phyloP scores from a whole-genome alignment of 1,140 invertebrate genomes.

The Drosophila obscura region DNA sequence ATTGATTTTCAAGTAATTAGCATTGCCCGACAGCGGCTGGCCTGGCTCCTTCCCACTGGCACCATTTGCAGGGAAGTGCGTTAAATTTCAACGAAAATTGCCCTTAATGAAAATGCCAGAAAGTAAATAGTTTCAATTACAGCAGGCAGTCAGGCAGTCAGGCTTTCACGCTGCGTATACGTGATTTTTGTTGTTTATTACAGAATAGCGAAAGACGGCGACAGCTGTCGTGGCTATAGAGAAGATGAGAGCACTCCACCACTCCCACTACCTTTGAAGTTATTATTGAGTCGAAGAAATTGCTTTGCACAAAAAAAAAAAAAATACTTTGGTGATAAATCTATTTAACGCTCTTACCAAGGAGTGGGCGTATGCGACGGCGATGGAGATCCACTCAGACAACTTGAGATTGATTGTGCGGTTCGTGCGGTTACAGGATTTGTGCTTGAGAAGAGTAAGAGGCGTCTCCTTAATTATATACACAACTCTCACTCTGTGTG shows the following conservation, averaged over 20 bases:
- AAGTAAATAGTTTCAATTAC: constrained; percentile 80
- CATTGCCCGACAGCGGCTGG: constrained; percentile 36
- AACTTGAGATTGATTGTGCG: constrained; percentile 69
- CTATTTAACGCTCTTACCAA: constrained; percentile 18
- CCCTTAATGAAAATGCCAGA: constrained; percentile 73
- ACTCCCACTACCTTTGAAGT: constrained; percentile 27
- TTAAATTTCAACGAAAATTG: constrained; percentile 75
- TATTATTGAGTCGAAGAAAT: constrained; percentile 23
- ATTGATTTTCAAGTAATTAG: constrained; percentile 79
- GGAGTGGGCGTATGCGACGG: neutral
- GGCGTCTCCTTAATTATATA: constrained; percentile 54
- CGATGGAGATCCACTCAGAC: constrained; percentile 33
- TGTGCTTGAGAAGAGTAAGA: neutral
- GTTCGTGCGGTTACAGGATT: constrained; percentile 49
- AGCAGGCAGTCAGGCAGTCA: neutral
- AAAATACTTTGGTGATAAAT: constrained; percentile 50
- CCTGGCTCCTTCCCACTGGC: constrained; percentile 28
- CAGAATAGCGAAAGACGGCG: constrained; percentile 9
- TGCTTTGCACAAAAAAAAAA: constrained; percentile 19
- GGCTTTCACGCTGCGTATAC: constrained; percentile 59
- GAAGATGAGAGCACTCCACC: neutral
- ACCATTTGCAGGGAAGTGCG: constrained; percentile 72
- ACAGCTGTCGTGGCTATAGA: constrained; percentile 26
- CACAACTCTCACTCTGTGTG: neutral
- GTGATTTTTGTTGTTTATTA: constrained; percentile 55